phyloP scores from a whole-genome alignment of 64 coral and sea anemone genomes.

The Acropora yongei region DNA sequence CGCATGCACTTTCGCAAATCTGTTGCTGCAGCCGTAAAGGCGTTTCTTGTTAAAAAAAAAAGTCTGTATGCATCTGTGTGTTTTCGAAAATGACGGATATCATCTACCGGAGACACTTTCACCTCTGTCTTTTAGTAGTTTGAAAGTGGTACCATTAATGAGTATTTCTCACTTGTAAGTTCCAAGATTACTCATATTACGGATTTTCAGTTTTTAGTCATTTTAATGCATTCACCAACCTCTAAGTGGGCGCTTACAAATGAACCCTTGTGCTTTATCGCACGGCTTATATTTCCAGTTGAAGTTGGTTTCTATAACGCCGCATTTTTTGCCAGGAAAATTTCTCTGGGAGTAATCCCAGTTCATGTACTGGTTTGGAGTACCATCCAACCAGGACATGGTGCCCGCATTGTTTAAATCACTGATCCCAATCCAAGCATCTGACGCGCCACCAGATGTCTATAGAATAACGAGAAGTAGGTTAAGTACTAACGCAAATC shows the following conservation, averaged over 20 bases:
- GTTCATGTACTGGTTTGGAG: conserved; percentile 55
- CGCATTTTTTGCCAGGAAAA: conserved; percentile 73
- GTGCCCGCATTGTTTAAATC: conserved; percentile 56
- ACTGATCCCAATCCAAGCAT: conserved; percentile 84
- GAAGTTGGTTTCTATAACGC: conserved; percentile 37
- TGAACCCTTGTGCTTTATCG: conserved; percentile 61
- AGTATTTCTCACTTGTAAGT: too few relatives aligned
- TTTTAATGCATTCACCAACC: conserved; percentile 6
- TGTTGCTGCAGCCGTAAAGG: too few relatives aligned
- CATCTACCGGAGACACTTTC: too few relatives aligned
- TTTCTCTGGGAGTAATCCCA: conserved; percentile 76
- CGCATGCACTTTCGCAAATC: too few relatives aligned
- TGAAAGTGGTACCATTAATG: too few relatives aligned
- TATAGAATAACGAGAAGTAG: background rate
- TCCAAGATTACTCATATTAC: background rate
- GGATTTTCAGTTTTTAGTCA: background rate
- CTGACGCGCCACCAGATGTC: conserved; percentile 36
- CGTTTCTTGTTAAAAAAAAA: too few relatives aligned
- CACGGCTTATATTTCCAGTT: conserved; percentile 83
- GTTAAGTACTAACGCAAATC: too few relatives aligned
- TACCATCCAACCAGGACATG: conserved; percentile 84
- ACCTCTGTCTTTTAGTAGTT: too few relatives aligned
- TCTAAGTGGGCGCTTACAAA: conserved; percentile 80
- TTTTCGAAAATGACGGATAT: too few relatives aligned
- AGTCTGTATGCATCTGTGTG: too few relatives aligned